Base-by-base conservation (phyloP, 1,140 invertebrate genomes). In the Andrena cerasifolii region DNA sequence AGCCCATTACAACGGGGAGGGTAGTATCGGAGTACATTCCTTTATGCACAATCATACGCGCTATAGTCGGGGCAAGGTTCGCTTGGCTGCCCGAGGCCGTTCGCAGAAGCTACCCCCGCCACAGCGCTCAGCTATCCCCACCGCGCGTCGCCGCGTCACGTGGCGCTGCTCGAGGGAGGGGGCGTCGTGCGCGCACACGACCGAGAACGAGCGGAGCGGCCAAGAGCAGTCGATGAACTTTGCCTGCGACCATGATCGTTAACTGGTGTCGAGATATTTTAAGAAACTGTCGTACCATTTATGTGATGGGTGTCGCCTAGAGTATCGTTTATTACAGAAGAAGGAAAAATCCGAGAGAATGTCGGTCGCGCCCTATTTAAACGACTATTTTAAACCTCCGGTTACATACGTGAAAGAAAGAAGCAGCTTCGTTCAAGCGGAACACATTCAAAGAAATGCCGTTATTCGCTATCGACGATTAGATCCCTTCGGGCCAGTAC, bases 1-100 rank as follows among this genome's bases (percentile, higher is more conserved):
- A 87, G 75, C 79, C 80, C 82, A 80, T 83, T 87, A 88, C 83
- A 77, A 86, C 78, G 80, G 79, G 59, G 68, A 76, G 84, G 58
- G 33, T 61, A 61, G 58, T 61, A 40, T 40, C 58, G 80, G 82
- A 86, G 82, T 87, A 83, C 84, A 80, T 24, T 16, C 4, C n/a
- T 31, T 62, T 28, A 84, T 82, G 78, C 84, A 83, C 83, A 77
- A 51, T 77, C 62, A 62, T 77, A 82, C 7, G 12, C 62, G 61
- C 71, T 40, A 40, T 40, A 40, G 36, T 10, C 3, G 36, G 4
- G 10, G 10, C 36, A 3, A 40, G 10, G 10, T 40, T 10, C 10
- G 4, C 36, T 3, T 40, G 36, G 36, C 36, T 10, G 36, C 10
- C 36, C 36, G 36, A 5, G 36, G 36, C 36, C 36, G 36, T 40